Conservation (phyloP, 2,888 invertebrate species). For the Tetragnatha montana region DNA sequence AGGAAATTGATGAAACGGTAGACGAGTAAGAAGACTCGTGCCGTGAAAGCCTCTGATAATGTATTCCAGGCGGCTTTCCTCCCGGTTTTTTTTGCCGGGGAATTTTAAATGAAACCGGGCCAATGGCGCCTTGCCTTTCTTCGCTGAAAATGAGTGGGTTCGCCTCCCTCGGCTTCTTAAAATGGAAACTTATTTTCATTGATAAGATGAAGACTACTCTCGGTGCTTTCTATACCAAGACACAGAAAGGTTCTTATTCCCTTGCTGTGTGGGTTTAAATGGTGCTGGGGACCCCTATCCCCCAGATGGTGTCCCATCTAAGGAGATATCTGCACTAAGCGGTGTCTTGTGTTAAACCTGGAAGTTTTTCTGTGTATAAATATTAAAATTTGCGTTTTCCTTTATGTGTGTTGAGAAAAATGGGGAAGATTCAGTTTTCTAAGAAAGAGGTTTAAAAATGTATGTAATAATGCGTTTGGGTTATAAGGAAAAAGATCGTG, state of each 20-base stretch:
- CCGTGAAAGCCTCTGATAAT: slow-evolving; percentile 53
- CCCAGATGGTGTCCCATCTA: too few species aligned
- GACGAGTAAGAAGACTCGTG: slow-evolving; percentile 38
- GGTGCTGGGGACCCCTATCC: neutral
- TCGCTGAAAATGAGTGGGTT: slow-evolving; percentile 7
- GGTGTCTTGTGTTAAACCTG: too few species aligned
- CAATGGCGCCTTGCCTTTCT: slow-evolving; percentile 22
- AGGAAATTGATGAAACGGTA: slow-evolving; percentile 68
- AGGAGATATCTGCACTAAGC: too few species aligned
- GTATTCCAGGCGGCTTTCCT: slow-evolving; percentile 26
- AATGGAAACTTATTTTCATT: slow-evolving; percentile 1
- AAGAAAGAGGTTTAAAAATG: too few species aligned
- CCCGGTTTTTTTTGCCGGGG: slow-evolving; percentile 11
- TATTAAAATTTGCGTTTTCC: too few species aligned
- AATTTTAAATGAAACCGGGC: slow-evolving; percentile 47
- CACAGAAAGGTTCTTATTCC: neutral
- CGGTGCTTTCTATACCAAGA: neutral
- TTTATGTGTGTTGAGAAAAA: too few species aligned
- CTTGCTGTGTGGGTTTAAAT: neutral
- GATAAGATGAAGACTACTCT: neutral
- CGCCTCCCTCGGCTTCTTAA: neutral
- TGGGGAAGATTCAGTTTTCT: too few species aligned
- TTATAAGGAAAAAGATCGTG: too few species aligned
- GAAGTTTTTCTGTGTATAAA: too few species aligned
- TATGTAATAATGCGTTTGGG: too few species aligned